Conservation (phyloP, 2,888 invertebrate genomes). For the Chelonus formosanus region DNA sequence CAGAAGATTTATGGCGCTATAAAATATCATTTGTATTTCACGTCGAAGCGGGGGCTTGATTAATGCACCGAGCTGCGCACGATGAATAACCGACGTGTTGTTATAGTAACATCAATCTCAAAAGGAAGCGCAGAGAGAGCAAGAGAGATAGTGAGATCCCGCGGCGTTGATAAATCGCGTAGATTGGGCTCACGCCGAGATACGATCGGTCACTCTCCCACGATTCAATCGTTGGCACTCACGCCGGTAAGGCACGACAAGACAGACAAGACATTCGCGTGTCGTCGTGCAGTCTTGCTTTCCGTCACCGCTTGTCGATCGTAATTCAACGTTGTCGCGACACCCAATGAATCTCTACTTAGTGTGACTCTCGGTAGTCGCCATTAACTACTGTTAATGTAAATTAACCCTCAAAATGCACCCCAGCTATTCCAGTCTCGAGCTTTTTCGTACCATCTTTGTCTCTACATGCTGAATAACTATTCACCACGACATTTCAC, state of each 20-base stretch:
- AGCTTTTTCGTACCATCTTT: too few relatives aligned
- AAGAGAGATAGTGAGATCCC: slow-evolving; percentile 33
- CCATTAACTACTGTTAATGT: too few relatives aligned
- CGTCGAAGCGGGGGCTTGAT: slow-evolving; percentile 61
- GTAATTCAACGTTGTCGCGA: slow-evolving; percentile 20
- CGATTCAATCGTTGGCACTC: slow-evolving; percentile 57
- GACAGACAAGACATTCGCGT: slow-evolving; percentile 26
- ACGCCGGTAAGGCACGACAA: slow-evolving; percentile 26
- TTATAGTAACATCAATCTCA: slow-evolving; percentile 60
- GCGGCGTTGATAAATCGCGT: slow-evolving; percentile 58
- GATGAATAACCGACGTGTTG: slow-evolving; percentile 60
- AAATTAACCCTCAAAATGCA: too few relatives aligned
- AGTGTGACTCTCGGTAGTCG: too few relatives aligned
- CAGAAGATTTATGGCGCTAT: slow-evolving; percentile 63
- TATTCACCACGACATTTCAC: too few relatives aligned
- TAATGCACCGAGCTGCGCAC: slow-evolving; percentile 56
- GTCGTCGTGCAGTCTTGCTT: slow-evolving; percentile 8
- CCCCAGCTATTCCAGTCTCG: too few relatives aligned
- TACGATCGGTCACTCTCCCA: slow-evolving; percentile 53
- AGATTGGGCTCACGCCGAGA: slow-evolving; percentile 56
- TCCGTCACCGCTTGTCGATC: slow-evolving; percentile 15
- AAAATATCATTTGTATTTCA: slow-evolving; percentile 66
- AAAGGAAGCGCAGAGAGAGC: slow-evolving; percentile 42
- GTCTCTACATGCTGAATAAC: too few relatives aligned
- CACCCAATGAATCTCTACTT: slow-evolving; percentile 2